Percentiles rank a stretch among this genome's conserved stretches.
phyloP scores from a whole-genome alignment of 92 coral and sea anemone genomes.

The Zoanthus solanderi region DNA sequence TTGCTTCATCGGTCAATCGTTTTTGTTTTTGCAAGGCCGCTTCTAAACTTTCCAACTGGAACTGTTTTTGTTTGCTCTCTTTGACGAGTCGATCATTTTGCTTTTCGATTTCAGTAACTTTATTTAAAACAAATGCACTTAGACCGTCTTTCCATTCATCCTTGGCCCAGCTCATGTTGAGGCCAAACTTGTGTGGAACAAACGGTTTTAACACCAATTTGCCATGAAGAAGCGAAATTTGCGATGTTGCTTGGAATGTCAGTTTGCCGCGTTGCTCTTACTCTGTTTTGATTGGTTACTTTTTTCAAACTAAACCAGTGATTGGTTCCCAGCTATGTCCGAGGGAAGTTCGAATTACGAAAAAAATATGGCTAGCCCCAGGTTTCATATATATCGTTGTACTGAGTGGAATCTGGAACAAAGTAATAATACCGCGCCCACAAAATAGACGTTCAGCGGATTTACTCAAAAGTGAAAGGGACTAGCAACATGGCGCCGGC shows the following conservation, averaged over 20 bases:
- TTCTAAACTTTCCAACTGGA: slow-evolving; percentile 82
- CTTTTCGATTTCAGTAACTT: slow-evolving; percentile 80
- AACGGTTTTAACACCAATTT: not conserved
- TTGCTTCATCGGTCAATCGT: slow-evolving; percentile 82
- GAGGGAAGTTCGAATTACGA: slow-evolving; percentile 54
- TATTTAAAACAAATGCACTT: slow-evolving; percentile 73
- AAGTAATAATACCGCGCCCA: not conserved
- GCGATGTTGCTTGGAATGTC: slow-evolving; percentile 9
- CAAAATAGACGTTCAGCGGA: too few species aligned
- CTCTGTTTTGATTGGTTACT: slow-evolving; percentile 11
- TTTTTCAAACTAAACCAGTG: not conserved
- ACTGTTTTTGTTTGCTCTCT: slow-evolving; percentile 88
- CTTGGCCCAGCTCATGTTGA: slow-evolving; percentile 95
- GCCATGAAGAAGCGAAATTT: not conserved
- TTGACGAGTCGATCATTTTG: slow-evolving; percentile 81
- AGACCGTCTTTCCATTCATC: slow-evolving; percentile 96
- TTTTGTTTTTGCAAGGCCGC: slow-evolving; percentile 90
- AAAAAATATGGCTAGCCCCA: not conserved
- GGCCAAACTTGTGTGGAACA: slow-evolving; percentile 9
- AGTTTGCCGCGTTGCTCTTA: slow-evolving; percentile 28
- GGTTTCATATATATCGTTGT: not conserved
- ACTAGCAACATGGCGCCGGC: slow-evolving; percentile 99
- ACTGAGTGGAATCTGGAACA: not conserved
- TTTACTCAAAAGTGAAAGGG: too few species aligned
- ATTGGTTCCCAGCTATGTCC: slow-evolving; percentile 21